phyloP scores from a whole-genome alignment of 92 coral and sea anemone genomes.

The Umimayanthus chanpuru region DNA sequence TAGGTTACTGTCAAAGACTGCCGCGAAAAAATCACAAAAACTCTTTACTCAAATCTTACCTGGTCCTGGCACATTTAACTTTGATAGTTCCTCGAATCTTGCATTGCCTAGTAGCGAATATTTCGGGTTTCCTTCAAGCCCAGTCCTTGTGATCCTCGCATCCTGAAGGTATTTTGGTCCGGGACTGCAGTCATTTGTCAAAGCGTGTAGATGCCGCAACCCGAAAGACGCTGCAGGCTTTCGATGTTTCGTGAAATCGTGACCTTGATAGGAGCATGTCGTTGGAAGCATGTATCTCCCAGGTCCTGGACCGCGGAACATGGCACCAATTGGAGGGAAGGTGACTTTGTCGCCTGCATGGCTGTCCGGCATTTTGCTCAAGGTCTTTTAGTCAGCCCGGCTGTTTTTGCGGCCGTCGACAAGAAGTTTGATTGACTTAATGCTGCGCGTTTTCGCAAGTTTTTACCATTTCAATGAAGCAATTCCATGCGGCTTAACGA shows the following conservation, averaged over 20 bases:
- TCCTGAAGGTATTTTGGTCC: constrained; percentile 58
- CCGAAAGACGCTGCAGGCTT: constrained; percentile 73
- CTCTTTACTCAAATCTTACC: constrained; percentile 35
- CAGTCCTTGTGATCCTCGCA: constrained; percentile 50
- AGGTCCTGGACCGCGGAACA: constrained; percentile 76
- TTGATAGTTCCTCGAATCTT: constrained; percentile 46
- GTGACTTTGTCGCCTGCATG: constrained; percentile 52
- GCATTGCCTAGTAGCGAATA: constrained; percentile 66
- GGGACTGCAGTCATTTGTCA: constrained; percentile 68
- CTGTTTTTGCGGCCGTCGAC: background rate
- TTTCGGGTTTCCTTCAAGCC: constrained; percentile 67
- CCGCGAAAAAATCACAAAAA: background rate
- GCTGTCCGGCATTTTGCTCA: constrained; percentile 68
- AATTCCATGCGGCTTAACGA: constrained; percentile 9
- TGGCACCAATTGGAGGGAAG: constrained; percentile 69
- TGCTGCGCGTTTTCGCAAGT: background rate
- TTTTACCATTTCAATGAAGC: constrained; percentile 13
- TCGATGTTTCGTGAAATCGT: constrained; percentile 56
- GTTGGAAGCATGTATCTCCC: constrained; percentile 69
- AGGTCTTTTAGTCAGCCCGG: background rate
- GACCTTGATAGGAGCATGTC: constrained; percentile 32
- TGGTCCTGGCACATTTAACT: constrained; percentile 64
- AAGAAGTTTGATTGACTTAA: background rate
- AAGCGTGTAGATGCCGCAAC: constrained; percentile 49
- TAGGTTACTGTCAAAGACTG: background rate